Base-by-base conservation (phyloP, 2,888 invertebrate genomes). In the Mesochorus sp. region DNA sequence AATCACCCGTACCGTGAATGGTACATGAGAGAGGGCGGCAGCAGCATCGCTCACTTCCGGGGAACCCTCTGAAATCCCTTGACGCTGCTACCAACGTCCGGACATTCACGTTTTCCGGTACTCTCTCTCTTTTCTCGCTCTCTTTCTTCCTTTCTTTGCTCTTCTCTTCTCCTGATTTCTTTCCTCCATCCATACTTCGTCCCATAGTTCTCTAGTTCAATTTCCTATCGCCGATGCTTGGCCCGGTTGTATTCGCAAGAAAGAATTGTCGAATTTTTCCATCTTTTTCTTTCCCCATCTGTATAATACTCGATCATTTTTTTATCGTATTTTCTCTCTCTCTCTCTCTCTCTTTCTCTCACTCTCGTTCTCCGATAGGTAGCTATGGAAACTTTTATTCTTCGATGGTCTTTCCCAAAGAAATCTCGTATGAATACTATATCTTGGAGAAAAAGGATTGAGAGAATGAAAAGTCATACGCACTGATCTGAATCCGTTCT, bases 1-100 rank as follows among this genome's bases (percentile, higher is more conserved):
- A 64, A 49, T 49, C 64, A 31, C 21, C n/a, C 12, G 51, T 26
- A 24, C 26, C 8, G 49, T 42, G 42, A 34, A 44, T 28, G 59
- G 47, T 26, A 44, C 26, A 39, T 37, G 49, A 51, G 17, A 14
- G 14, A 49, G 37, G 37, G 47, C 49, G 42, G 14, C 57, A 28
- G 47, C 49, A 49, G 14, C 57, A 28, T 26, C 6, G n/a, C 17
- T 67, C 31, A 53, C 10, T 62, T 64, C 62, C 62, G 31, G 64
- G 26, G 39, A 47, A 49, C 47, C 49, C 28, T 3, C 5, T 14
- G 47, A 70, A 70, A 67, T 74, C 55, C 26, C 47, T 37, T 62
- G 68, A 55, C 44, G 67, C 28, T 55, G 49, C 37, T 59, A 51
- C 37, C 31, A 31, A 61, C 61, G 51, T 62, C 68, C 75, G 44